phyloP scores from a whole-genome alignment of 2,797 vertebrate species.

The Crocodylus rhombifer region DNA sequence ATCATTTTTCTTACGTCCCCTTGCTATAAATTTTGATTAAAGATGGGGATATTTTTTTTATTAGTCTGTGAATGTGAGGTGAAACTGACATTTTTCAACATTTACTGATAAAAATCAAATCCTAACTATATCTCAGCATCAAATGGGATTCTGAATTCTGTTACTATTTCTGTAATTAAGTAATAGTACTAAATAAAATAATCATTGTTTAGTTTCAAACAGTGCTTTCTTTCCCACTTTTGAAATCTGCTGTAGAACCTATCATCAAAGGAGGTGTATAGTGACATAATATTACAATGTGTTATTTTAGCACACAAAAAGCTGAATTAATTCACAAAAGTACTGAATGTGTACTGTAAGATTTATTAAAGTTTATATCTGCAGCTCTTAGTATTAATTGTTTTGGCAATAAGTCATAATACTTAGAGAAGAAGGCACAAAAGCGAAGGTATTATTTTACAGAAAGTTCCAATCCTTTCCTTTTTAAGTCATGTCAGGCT shows the following conservation, averaged over 20 bases:
- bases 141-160: not conserved
- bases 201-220: not conserved
- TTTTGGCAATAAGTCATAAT: constrained; percentile 8
- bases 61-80: too few relatives aligned
- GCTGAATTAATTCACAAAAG: constrained; percentile 24
- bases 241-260: not conserved
- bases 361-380: constrained; percentile 7
- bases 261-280: constrained; percentile 26
- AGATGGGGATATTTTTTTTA: too few relatives aligned
- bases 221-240: constrained; percentile 5
- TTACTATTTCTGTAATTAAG: not conserved
- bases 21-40: too few relatives aligned
- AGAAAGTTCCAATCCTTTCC: constrained; percentile 15
- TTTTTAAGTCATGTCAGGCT: constrained; percentile 19
- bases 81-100: too few relatives aligned
- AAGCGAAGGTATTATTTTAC: not conserved
- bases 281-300: not conserved
- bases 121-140: not conserved
- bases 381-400: not conserved
- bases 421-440: constrained; percentile 3
- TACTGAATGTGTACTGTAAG: not conserved
- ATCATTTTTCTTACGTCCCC: too few relatives aligned
- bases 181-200: not conserved
- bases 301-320: not conserved
- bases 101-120: too few relatives aligned